Conservation (phyloP, 2,888 invertebrate species). For the Drosophila parthenogenetica region DNA sequence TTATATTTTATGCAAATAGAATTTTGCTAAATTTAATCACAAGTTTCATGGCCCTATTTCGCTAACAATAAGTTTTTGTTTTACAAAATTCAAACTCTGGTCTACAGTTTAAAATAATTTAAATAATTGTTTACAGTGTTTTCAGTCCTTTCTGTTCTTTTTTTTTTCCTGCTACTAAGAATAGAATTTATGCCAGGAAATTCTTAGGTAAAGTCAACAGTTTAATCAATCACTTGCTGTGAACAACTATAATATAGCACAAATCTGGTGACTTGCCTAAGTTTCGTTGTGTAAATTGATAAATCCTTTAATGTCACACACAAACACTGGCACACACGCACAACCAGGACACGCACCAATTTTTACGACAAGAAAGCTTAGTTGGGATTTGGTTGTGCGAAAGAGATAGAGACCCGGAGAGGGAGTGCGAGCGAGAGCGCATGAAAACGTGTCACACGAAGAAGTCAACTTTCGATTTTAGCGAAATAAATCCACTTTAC, state of each 20-base stretch:
- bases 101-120: neutral
- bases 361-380: slow-evolving; percentile 42
- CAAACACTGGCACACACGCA: slow-evolving; percentile 18
- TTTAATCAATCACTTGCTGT: slow-evolving; percentile 74
- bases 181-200: slow-evolving; percentile 2
- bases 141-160: neutral
- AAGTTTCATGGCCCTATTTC: no score
- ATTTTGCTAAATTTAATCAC: no score
- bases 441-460: slow-evolving; percentile 34
- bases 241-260: slow-evolving; percentile 44
- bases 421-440: neutral
- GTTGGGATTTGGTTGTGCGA: slow-evolving; percentile 19
- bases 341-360: slow-evolving; percentile 35
- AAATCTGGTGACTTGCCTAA: slow-evolving; percentile 52
- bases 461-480: slow-evolving; percentile 78
- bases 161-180: neutral
- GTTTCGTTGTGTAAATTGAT: slow-evolving; percentile 73
- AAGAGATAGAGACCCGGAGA: neutral
- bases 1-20: no score
- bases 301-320: slow-evolving; percentile 72
- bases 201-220: slow-evolving; percentile 33
- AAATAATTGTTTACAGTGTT: no score
- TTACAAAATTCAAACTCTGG: no score
- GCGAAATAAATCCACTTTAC: slow-evolving; percentile 77
- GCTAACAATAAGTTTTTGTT: no score